These are phyloP conservation scores for Centropyge bicolor DNA, from an alignment of 2,797 vertebrate species.

Conservation along the genomic window DNA sequence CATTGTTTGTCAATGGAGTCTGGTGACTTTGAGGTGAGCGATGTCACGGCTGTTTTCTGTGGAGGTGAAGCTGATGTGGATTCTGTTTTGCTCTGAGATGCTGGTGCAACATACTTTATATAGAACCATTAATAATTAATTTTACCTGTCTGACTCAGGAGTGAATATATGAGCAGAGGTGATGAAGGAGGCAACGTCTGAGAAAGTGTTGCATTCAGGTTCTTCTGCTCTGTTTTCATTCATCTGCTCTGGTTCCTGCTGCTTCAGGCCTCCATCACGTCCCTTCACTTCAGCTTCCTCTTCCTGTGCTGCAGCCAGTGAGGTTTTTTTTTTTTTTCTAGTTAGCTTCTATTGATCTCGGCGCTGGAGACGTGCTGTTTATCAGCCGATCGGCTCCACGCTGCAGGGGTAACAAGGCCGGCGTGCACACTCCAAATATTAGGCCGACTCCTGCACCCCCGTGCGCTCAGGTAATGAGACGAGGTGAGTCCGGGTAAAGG, in stretches of 20 bases:
- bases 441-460: conserved; percentile 21
- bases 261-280: conserved; percentile 1
- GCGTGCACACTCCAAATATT: conserved; percentile 37
- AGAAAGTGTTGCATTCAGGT: background rate
- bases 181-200: background rate
- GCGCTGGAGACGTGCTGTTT: conserved; percentile 38
- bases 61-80: too few relatives aligned
- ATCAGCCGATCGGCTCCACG: conserved; percentile 17
- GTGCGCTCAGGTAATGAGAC: conserved; percentile 44
- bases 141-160: background rate
- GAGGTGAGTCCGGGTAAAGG: conserved; percentile 15
- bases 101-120: too few relatives aligned
- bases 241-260: background rate
- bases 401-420: conserved; percentile 24
- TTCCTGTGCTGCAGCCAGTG: background rate
- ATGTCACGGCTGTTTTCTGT: too few relatives aligned
- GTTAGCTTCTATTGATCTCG: conserved; percentile 55
- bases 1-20: too few relatives aligned
- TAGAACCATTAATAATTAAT: conserved; percentile 10
- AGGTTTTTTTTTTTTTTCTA: conserved; percentile 46
- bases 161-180: background rate
- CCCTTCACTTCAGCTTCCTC: background rate
- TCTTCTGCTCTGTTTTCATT: background rate
- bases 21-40: too few relatives aligned
- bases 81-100: too few relatives aligned